phyloP scores from a whole-genome alignment of 2,797 vertebrate species.

The Otus scops region DNA sequence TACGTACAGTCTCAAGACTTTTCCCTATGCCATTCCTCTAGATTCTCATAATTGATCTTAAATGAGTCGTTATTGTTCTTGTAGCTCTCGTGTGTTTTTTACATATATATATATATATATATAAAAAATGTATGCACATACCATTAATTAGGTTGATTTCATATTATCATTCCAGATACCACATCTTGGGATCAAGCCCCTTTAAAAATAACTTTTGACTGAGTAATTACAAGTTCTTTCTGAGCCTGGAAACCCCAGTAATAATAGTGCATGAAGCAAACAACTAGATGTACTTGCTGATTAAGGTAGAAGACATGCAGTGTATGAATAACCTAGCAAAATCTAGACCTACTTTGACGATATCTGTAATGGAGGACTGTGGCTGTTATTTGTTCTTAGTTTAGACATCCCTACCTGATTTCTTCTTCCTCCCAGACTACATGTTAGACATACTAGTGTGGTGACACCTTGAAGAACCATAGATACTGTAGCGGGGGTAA shows the following conservation, averaged over 20 bases:
- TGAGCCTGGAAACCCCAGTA: not conserved
- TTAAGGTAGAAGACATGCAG: not conserved
- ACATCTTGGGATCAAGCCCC: not conserved
- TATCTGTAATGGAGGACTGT: not conserved
- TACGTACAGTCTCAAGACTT: not conserved
- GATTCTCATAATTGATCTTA: not conserved
- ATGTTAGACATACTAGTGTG: not conserved
- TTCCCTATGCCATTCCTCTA: not conserved
- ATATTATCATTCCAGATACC: not conserved
- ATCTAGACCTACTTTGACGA: not conserved
- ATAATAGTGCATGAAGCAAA: not conserved
- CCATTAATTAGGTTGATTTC: not conserved
- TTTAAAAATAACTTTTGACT: not conserved
- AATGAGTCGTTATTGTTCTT: not conserved
- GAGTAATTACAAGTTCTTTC: not conserved
- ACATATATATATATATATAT: not conserved
- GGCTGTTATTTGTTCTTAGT: not conserved
- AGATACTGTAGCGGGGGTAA: not conserved
- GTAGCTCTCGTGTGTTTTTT: not conserved
- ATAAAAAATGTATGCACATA: not conserved
- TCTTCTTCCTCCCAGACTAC: not conserved
- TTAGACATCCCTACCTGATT: not conserved
- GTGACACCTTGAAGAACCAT: not conserved
- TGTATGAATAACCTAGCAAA: not conserved
- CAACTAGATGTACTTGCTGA: not conserved